These are phyloP conservation scores for Diadema setosum DNA, from an alignment of 35 echinoderm and acorn worm genomes.

Conservation along the genomic window DNA sequence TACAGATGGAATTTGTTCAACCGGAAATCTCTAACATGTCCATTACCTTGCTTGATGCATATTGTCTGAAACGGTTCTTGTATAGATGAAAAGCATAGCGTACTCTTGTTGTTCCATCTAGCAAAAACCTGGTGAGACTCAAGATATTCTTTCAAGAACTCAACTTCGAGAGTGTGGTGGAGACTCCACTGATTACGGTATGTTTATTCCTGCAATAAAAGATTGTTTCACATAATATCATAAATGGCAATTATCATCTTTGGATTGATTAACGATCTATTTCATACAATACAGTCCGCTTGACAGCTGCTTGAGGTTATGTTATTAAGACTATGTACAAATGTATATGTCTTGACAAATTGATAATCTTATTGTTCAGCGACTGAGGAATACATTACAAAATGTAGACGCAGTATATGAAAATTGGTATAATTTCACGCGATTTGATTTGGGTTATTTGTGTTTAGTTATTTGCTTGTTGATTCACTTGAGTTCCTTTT, in stretches of 20 bases:
- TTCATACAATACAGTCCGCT: background rate
- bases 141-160: slow-evolving; percentile 86
- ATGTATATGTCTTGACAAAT: background rate
- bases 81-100: background rate
- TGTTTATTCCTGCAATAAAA: background rate
- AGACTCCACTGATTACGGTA: slow-evolving; percentile 64
- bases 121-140: slow-evolving; percentile 71
- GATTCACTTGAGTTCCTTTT: background rate
- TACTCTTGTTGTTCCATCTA: background rate
- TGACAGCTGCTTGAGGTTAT: background rate
- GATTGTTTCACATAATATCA: background rate
- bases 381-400: background rate
- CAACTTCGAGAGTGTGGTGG: slow-evolving; percentile 58
- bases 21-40: background rate
- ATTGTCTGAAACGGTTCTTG: background rate
- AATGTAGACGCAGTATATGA: background rate
- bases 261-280: background rate
- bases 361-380: background rate
- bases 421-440: background rate
- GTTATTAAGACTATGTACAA: background rate
- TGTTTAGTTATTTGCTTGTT: background rate
- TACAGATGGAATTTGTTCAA: background rate
- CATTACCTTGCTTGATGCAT: background rate
- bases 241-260: background rate
- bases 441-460: background rate